These are phyloP conservation scores for Metallyticus violacea DNA, from an alignment of 2,888 invertebrate genomes.

Conservation along the genomic window DNA sequence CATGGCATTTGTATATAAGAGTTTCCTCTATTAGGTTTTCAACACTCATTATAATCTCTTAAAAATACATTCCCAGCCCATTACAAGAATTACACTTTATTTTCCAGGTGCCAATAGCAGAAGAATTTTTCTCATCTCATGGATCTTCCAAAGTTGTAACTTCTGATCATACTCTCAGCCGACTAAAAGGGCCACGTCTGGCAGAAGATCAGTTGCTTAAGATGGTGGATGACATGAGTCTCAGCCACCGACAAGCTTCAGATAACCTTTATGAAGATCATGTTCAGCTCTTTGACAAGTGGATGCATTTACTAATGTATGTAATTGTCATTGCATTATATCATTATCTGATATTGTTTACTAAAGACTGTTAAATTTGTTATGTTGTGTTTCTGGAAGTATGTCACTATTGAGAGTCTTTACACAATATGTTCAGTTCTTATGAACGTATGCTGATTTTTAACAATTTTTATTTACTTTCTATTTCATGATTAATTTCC, in stretches of 20 bases:
- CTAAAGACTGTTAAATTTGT: too few relatives aligned
- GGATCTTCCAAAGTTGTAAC: constrained; percentile 52
- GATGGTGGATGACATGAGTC: constrained; percentile 46
- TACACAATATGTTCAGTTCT: too few relatives aligned
- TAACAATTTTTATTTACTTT: too few relatives aligned
- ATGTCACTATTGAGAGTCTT: too few relatives aligned
- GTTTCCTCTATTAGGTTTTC: neutral
- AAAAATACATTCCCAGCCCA: neutral
- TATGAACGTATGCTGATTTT: too few relatives aligned
- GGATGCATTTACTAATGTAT: constrained; percentile 60
- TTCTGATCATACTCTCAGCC: constrained; percentile 75
- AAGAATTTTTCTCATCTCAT: constrained; percentile 35
- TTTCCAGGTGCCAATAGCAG: constrained; percentile 31
- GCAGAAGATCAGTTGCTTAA: constrained; percentile 62
- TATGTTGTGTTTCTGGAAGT: too few relatives aligned
- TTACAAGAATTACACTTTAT: too few relatives aligned
- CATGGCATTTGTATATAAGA: too few relatives aligned
- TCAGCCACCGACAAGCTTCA: constrained; percentile 57
- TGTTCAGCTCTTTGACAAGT: constrained; percentile 62
- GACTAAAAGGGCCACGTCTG: constrained; percentile 69
- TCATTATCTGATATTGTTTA: too few relatives aligned
- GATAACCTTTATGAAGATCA: constrained; percentile 56
- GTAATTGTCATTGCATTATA: too few relatives aligned
- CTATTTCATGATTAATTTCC: too few relatives aligned
- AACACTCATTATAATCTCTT: neutral